Conservation (phyloP, 2,888 invertebrate genomes). For the Archips xylosteana region DNA sequence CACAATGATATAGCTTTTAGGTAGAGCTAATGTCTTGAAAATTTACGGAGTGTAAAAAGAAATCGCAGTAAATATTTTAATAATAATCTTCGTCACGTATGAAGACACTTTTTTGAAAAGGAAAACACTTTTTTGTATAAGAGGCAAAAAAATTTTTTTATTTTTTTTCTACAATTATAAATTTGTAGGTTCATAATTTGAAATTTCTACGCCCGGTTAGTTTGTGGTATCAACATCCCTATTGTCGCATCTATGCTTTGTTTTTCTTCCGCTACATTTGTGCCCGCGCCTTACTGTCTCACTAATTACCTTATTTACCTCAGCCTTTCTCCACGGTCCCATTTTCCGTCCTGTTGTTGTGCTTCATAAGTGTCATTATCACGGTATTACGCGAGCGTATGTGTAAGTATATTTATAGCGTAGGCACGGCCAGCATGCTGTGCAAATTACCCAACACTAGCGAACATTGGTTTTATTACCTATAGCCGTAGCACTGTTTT, state of each 20-base stretch:
- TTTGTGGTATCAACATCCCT: neutral
- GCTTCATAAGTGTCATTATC: conserved; percentile 61
- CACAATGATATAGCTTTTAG: too few species aligned
- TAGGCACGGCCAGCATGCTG: neutral
- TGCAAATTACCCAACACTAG: neutral
- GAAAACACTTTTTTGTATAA: too few species aligned
- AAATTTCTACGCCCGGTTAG: too few species aligned
- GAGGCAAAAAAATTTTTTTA: too few species aligned
- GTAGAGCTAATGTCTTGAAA: too few species aligned
- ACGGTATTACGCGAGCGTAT: conserved; percentile 45
- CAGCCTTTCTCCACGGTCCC: conserved; percentile 51
- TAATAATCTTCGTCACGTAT: too few species aligned
- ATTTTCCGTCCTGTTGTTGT: conserved; percentile 58
- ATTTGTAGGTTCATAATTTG: too few species aligned
- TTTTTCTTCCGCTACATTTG: conserved; percentile 10
- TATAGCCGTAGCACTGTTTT: neutral
- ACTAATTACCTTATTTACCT: conserved; percentile 65
- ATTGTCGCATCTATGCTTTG: neutral
- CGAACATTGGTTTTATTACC: neutral
- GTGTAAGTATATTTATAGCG: neutral
- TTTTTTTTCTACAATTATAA: too few species aligned
- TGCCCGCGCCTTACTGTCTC: conserved; percentile 43
- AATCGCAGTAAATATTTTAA: too few species aligned
- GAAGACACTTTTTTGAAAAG: too few species aligned
- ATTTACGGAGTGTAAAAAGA: too few species aligned